These are phyloP conservation scores for Cassiopea xamachana DNA, from an alignment of 30 jellyfish, hydroid and myxozoan genomes.

Conservation along the genomic window DNA sequence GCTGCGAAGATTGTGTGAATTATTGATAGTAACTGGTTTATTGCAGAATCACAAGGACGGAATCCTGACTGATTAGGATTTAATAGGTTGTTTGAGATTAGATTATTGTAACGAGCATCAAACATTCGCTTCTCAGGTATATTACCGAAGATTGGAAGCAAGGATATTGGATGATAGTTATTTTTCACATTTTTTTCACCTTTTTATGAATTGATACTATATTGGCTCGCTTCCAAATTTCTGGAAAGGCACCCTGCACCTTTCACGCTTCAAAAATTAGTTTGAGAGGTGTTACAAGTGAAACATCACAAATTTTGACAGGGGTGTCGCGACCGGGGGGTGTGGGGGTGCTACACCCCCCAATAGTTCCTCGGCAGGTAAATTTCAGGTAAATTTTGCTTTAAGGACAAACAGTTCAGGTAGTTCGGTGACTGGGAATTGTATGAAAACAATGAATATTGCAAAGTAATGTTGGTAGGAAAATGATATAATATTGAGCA, in stretches of 20 bases:
- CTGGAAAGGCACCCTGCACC: slow-evolving; percentile 18
- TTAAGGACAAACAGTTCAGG: too few species aligned
- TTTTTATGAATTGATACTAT: background rate
- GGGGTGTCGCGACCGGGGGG: too few species aligned
- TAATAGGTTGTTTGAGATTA: slow-evolving; percentile 12
- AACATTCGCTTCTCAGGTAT: slow-evolving; percentile 34
- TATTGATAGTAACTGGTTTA: slow-evolving; percentile 27
- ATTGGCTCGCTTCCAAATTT: slow-evolving; percentile 28
- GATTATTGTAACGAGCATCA: slow-evolving; percentile 30
- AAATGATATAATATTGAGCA: too few species aligned
- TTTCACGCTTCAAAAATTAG: slow-evolving; percentile 3
- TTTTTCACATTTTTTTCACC: background rate
- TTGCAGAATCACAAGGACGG: slow-evolving; percentile 41
- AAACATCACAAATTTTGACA: too few species aligned
- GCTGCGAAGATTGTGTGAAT: slow-evolving; percentile 7
- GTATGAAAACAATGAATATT: too few species aligned
- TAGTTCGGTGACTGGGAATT: too few species aligned
- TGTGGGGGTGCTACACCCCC: too few species aligned
- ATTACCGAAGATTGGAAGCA: slow-evolving; percentile 62
- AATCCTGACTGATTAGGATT: slow-evolving; percentile 44
- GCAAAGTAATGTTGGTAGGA: too few species aligned
- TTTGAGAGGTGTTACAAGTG: slow-evolving; percentile 19
- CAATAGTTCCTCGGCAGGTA: too few species aligned
- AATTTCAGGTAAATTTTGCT: too few species aligned
- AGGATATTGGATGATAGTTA: slow-evolving; percentile 44